Conservation (phyloP, 2,888 invertebrate species). For the Hartigia nigra region DNA sequence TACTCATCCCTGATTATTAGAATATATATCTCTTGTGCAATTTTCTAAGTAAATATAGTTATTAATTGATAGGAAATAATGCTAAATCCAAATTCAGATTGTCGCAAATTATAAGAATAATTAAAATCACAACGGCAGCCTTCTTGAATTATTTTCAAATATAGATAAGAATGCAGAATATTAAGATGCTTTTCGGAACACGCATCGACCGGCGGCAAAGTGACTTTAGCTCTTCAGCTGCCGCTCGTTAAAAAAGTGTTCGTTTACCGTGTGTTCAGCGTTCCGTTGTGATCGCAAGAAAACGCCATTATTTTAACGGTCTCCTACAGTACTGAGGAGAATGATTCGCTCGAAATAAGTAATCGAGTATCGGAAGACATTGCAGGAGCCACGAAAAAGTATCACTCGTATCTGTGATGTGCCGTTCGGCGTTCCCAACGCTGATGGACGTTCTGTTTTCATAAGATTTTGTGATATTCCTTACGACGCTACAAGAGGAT, state of each 20-base stretch:
- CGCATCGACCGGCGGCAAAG: slow-evolving; percentile 1
- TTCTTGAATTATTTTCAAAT: not conserved
- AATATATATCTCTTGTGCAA: not conserved
- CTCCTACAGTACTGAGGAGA: not conserved
- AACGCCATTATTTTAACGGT: slow-evolving; percentile 3
- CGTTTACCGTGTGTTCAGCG: slow-evolving; percentile 3
- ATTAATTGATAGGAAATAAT: not conserved
- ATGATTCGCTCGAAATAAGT: not conserved
- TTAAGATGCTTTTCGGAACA: slow-evolving; percentile 5
- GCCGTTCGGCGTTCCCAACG: slow-evolving; percentile 34
- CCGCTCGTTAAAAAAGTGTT: not conserved
- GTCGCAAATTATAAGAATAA: not conserved
- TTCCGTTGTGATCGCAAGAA: not conserved
- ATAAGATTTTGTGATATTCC: slow-evolving; percentile 24
- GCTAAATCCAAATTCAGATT: not conserved
- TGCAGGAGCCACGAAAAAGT: not conserved
- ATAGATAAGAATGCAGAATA: not conserved
- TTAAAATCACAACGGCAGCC: not conserved
- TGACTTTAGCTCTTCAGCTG: slow-evolving; percentile 3
- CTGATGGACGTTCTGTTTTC: slow-evolving; percentile 33
- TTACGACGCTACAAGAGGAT: slow-evolving; percentile 32
- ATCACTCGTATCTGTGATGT: slow-evolving; percentile 25
- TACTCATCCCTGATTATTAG: not conserved
- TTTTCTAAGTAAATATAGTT: not conserved
- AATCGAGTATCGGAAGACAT: not conserved